A percentile compares a stretch with the other conserved stretches of the same genome.
phyloP scores from a whole-genome alignment of 1,140 invertebrate species.

The Leptinotarsa defecta region DNA sequence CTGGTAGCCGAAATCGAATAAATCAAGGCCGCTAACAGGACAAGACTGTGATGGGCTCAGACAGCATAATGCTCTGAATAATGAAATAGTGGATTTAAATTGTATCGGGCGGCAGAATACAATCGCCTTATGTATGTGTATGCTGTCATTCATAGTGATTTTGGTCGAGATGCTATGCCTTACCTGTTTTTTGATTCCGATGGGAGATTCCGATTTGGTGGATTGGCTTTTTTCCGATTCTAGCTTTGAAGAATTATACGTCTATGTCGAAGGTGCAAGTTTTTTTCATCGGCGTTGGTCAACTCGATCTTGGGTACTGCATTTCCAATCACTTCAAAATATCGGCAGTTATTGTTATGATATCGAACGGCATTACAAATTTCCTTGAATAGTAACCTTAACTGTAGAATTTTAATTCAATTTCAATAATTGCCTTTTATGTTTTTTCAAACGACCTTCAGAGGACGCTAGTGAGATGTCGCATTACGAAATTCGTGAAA shows the following conservation, averaged over 20 bases:
- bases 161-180: conserved; percentile 9
- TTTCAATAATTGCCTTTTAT: no score
- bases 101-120: conserved; percentile 23
- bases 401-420: no score
- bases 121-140: conserved; percentile 17
- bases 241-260: neutral
- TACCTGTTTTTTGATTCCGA: conserved; percentile 6
- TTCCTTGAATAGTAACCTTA: no score
- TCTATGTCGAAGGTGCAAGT: neutral
- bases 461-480: no score
- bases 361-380: no score
- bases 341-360: no score
- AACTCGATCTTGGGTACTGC: no score
- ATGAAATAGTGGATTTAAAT: conserved; percentile 29
- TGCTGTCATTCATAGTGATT: conserved; percentile 27
- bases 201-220: conserved; percentile 2
- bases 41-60: conserved; percentile 25
- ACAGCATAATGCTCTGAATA: conserved; percentile 29
- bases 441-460: no score
- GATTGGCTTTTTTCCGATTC: conserved; percentile 2
- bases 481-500: no score
- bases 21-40: conserved; percentile 27
- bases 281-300: neutral
- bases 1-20: conserved; percentile 26
- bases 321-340: no score